Conservation (phyloP, 1,140 invertebrate genomes). For the Zaprionus africanus region DNA sequence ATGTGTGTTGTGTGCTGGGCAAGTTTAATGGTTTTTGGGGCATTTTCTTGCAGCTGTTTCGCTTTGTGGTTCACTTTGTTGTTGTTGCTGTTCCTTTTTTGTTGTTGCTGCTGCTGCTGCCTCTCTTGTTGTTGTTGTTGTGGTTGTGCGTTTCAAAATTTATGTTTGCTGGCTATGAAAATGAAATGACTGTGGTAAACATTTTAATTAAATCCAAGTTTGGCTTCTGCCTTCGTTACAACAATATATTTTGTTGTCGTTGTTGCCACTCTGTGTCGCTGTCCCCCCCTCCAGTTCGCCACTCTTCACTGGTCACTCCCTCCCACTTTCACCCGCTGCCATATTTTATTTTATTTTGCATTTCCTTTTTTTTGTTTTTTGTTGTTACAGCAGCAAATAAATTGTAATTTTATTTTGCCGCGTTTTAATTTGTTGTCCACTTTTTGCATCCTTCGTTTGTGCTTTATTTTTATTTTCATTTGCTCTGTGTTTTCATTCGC, state of each 20-base stretch:
- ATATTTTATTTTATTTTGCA: constrained; percentile 56
- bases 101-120: constrained; percentile 5
- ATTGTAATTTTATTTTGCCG: constrained; percentile 81
- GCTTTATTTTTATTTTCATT: constrained; percentile 34
- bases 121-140: constrained; percentile 34
- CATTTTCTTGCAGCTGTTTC: constrained; percentile 82
- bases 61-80: constrained; percentile 62
- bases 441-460: constrained; percentile 40
- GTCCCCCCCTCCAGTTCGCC: not conserved
- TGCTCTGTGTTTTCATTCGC: constrained; percentile 52
- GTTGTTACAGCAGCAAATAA: constrained; percentile 68
- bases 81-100: constrained; percentile 11
- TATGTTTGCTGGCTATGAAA: constrained; percentile 82
- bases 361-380: constrained; percentile 32
- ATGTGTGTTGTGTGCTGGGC: constrained; percentile 30
- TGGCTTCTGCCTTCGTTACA: constrained; percentile 78
- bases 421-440: constrained; percentile 80
- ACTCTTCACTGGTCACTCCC: not conserved
- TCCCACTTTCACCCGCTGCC: not conserved
- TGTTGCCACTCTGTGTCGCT: constrained; percentile 16
- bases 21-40: constrained; percentile 78
- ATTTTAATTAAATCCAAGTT: constrained; percentile 83
- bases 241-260: constrained; percentile 68
- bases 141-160: constrained; percentile 73
- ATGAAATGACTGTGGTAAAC: constrained; percentile 83